Percentiles rank a stretch among this genome's conserved stretches.
These are phyloP conservation scores for Actinopyga echinites DNA, from an alignment of 53 echinoderm and acorn worm species.

Conservation along the genomic window DNA sequence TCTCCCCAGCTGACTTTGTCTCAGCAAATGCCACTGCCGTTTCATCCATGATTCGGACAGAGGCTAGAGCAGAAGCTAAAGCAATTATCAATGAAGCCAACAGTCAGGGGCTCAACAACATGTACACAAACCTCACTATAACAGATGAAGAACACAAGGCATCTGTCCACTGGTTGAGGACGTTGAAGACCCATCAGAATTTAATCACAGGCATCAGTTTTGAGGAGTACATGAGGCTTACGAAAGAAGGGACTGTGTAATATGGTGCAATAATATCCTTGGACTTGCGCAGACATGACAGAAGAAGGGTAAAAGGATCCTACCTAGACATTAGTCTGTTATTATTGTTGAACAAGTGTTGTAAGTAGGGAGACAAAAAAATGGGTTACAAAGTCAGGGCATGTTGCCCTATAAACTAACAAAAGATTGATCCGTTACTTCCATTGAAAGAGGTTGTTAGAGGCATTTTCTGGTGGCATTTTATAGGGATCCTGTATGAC, in stretches of 20 bases:
- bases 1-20: conserved; percentile 45
- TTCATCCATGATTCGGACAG: conserved; percentile 37
- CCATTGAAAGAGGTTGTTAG: no score
- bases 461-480: no score
- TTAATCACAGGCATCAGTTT: conserved; percentile 57
- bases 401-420: no score
- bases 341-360: no score
- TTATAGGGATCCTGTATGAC: no score
- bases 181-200: conserved; percentile 49
- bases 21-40: conserved; percentile 53
- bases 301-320: no score
- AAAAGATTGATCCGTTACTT: no score
- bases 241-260: background rate
- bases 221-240: conserved; percentile 49
- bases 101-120: conserved; percentile 49
- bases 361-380: no score
- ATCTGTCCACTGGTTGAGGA: conserved; percentile 67
- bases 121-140: conserved; percentile 49
- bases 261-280: background rate
- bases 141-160: conserved; percentile 63
- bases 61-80: conserved; percentile 54
- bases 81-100: conserved; percentile 57
- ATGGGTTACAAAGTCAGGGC: no score
- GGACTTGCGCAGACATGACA: no score
- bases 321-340: no score